phyloP scores from a whole-genome alignment of 1,140 invertebrate species.

The Drosophila burlai region DNA sequence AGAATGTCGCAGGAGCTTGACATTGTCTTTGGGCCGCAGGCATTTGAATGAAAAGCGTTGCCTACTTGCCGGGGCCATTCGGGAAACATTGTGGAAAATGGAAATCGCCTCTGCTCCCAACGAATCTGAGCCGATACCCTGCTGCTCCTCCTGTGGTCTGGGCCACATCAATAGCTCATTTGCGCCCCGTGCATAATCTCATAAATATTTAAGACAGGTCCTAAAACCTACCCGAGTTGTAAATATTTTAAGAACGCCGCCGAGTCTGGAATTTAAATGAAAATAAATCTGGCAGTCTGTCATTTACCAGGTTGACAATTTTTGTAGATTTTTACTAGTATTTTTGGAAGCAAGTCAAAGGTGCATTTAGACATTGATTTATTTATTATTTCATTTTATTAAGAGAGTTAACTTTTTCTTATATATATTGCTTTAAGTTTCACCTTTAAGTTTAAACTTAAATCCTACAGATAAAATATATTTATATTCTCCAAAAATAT shows the following conservation, averaged over 20 bases:
- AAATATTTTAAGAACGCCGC: constrained; percentile 18
- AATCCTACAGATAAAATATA: too few species aligned
- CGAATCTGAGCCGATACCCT: constrained; percentile 23
- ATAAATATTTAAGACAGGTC: constrained; percentile 38
- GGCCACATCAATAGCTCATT: constrained; percentile 49
- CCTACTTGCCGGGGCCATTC: constrained; percentile 44
- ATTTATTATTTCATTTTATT: too few species aligned
- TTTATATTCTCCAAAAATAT: background rate
- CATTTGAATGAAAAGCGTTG: constrained; percentile 57
- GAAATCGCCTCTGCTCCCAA: constrained; percentile 7
- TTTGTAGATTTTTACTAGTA: background rate
- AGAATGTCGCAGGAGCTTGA: constrained; percentile 49
- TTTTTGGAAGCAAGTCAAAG: background rate
- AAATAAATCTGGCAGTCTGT: background rate
- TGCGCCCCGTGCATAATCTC: constrained; percentile 20
- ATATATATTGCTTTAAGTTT: too few species aligned
- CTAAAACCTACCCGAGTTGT: constrained; percentile 13
- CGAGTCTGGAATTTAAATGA: constrained; percentile 18
- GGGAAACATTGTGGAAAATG: constrained; percentile 40
- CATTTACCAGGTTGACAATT: background rate
- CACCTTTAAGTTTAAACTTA: background rate
- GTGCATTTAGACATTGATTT: background rate
- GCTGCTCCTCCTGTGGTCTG: background rate
- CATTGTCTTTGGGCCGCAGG: constrained; percentile 60
- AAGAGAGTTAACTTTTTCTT: too few species aligned